These are phyloP conservation scores for Papilio polyxenes DNA, from an alignment of 1,140 invertebrate species.

Conservation along the genomic window DNA sequence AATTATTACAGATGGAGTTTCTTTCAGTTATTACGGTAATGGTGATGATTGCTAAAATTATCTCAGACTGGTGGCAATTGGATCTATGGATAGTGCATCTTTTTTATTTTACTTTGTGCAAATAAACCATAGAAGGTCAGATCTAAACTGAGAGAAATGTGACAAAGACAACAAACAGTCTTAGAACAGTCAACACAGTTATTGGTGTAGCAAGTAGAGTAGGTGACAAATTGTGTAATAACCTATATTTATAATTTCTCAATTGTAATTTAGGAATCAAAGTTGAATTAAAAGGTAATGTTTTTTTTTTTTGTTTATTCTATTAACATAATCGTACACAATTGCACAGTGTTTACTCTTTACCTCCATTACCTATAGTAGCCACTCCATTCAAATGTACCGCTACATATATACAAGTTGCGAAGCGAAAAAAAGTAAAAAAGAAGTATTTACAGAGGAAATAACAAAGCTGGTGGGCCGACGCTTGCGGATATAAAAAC, in stretches of 20 bases:
- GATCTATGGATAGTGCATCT: no score
- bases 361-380: conserved; percentile 15
- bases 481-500: conserved; percentile 76
- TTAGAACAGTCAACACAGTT: no score
- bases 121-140: neutral
- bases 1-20: neutral
- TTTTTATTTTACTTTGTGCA: neutral
- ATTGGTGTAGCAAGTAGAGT: no score
- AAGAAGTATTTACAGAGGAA: conserved; percentile 56
- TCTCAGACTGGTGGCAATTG: no score
- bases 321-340: neutral
- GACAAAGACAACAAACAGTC: no score
- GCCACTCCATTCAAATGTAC: neutral
- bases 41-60: neutral
- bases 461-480: conserved; percentile 70
- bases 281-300: neutral
- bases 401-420: conserved; percentile 39
- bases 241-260: no score
- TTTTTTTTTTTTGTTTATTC: neutral
- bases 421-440: conserved; percentile 55
- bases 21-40: neutral
- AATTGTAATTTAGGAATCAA: neutral
- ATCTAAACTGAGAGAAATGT: no score
- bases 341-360: neutral
- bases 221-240: no score